phyloP scores from a whole-genome alignment of 2,113 vertebrate species.

The Castor canadensis region DNA sequence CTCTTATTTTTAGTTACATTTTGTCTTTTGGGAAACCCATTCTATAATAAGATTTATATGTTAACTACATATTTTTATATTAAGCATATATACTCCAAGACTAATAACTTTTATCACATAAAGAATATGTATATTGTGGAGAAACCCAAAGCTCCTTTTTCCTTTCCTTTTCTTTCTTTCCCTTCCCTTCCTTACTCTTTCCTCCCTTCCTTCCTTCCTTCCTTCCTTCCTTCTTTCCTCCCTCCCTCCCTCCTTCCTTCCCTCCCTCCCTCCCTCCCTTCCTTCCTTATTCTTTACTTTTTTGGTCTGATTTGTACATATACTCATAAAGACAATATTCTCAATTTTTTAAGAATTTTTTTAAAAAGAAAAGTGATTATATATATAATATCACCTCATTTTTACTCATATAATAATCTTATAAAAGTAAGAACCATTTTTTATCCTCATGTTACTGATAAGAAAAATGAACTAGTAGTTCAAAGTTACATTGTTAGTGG shows the following conservation, averaged over 20 bases:
- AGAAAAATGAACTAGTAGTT: conserved; percentile 33
- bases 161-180: not conserved
- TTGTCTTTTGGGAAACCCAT: not conserved
- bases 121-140: not conserved
- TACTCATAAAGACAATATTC: not conserved
- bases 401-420: not conserved
- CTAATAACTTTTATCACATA: not conserved
- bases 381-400: not conserved
- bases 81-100: not conserved
- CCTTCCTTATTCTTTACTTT: not conserved
- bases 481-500: not conserved
- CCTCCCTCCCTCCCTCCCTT: not conserved
- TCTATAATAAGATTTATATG: not conserved
- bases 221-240: not conserved
- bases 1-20: conserved; percentile 10
- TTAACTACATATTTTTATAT: not conserved
- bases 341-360: not conserved
- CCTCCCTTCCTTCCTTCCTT: not conserved
- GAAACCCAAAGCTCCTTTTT: not conserved
- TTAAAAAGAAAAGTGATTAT: not conserved
- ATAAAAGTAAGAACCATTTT: not conserved
- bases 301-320: not conserved
- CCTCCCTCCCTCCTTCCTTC: not conserved
- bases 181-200: not conserved
- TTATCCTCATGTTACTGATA: conserved; percentile 6